Evolutionary conservation across 2,797 vertebrate genomes (phyloP).

Genomic region (Crocidura indochinensis): DNA sequence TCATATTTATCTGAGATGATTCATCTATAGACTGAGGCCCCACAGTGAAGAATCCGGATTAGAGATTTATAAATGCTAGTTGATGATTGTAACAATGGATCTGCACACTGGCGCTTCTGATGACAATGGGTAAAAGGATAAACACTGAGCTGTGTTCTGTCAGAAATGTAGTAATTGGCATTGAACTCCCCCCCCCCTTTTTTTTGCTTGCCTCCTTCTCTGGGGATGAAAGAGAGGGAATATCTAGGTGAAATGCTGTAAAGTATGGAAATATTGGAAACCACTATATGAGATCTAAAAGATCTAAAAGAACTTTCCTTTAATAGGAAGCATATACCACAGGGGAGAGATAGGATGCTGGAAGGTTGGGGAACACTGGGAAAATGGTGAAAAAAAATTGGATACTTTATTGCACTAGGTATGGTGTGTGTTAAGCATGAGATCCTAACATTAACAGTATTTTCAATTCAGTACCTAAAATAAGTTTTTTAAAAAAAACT

Average conservation of each 20-base stretch:
- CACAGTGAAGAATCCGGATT: slow-evolving; percentile 25
- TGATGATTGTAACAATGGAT: slow-evolving; percentile 45
- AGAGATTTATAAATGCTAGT: slow-evolving; percentile 52
- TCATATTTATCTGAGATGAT: slow-evolving; percentile 60
- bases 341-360: no score
- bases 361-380: no score
- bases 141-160: slow-evolving; percentile 10
- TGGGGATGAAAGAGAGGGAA: not conserved
- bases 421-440: no score
- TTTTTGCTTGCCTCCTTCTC: not conserved
- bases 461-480: no score
- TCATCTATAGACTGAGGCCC: slow-evolving; percentile 52
- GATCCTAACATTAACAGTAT: no score
- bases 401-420: no score
- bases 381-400: no score
- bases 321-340: no score
- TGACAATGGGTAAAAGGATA: not conserved
- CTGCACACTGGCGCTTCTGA: slow-evolving; percentile 16
- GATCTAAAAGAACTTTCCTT: not conserved
- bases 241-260: slow-evolving; percentile 18
- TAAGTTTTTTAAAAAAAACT: no score
- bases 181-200: no score
- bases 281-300: slow-evolving; percentile 10
- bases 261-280: slow-evolving; percentile 1
- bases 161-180: slow-evolving; percentile 46